Base-by-base conservation (phyloP, 2,113 vertebrate species). In the Thamnaconus septentrionalis region DNA sequence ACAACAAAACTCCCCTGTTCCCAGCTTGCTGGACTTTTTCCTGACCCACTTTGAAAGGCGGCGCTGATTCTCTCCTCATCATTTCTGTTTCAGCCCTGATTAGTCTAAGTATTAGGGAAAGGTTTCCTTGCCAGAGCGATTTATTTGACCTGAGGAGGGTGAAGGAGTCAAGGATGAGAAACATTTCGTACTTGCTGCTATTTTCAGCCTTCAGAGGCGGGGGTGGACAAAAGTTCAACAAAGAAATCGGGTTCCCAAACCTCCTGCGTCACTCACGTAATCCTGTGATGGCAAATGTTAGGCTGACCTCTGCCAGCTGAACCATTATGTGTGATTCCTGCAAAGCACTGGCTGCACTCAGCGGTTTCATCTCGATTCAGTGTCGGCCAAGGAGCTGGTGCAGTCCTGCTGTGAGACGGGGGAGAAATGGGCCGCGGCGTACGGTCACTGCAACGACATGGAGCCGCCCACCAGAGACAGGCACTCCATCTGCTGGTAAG, bases 341-440 rank as follows among this genome's bases (percentile, higher is more conserved):
- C 64, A 46, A 74, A 76, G 61, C 52, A 4, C 62, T 51, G 64
- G 61, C 58, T 64, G 53, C 52, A 64, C 60, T 61, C 44, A 73
- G 39, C 63, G 43, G 49, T 77, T 83, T 76, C 73, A 53, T 53
- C 63, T 75, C 53, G 40, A 76, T 79, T 3, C 80, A 95, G 93
- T 89, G 76, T 94, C 96, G 74, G 91, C 92, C 5, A 93, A 91
- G 78, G 94, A 95, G 41, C 50, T 96, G 84, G 89, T 96, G 2
- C 94, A 93, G 76, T 88, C 86, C 3, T 98, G 96, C 88, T 98
- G 96, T 41, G 93, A 92, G 5, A 92, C 92, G 0, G 96, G 96
- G 3, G 93, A 95, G 61, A 94, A 95, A 83, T 98, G 96, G 96
- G 93, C 95, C 54, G 89, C 94, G 0, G 88, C 90, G 83, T 93